Conservation (phyloP, 2,888 invertebrate genomes). For the Brenthis daphne region DNA sequence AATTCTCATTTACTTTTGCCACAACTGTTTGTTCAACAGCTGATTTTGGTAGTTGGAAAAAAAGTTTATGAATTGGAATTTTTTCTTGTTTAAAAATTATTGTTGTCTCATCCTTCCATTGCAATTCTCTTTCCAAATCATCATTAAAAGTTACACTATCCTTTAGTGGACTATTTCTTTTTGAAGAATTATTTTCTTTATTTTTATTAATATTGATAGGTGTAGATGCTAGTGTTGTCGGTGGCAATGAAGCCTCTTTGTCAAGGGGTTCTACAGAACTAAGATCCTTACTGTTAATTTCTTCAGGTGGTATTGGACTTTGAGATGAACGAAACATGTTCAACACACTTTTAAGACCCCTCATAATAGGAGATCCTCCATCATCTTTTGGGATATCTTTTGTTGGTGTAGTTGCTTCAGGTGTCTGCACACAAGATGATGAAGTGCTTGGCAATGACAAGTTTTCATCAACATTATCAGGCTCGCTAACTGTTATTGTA, state of each 20-base stretch:
- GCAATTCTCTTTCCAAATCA: constrained; percentile 69
- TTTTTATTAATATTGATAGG: constrained; percentile 56
- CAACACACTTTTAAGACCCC: constrained; percentile 71
- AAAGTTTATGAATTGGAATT: constrained; percentile 68
- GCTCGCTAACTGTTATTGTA: constrained; percentile 52
- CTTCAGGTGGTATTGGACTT: constrained; percentile 63
- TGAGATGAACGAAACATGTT: constrained; percentile 75
- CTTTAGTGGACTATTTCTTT: constrained; percentile 64
- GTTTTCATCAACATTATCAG: constrained; percentile 61
- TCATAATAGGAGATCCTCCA: constrained; percentile 70
- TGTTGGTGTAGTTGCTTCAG: constrained; percentile 71
- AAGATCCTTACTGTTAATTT: constrained; percentile 42
- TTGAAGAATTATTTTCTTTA: constrained; percentile 53
- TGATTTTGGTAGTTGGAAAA: constrained; percentile 46
- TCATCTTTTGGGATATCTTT: constrained; percentile 61
- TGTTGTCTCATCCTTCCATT: constrained; percentile 73
- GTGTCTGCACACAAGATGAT: constrained; percentile 62
- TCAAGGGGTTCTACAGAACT: constrained; percentile 38
- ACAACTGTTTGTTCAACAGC: constrained; percentile 19
- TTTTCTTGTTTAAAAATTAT: constrained; percentile 69
- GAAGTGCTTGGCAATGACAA: constrained; percentile 63
- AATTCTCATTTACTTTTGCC: constrained; percentile 33
- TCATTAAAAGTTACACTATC: constrained; percentile 71
- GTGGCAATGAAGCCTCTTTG: constrained; percentile 27
- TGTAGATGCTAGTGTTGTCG: constrained; percentile 57